Base-by-base conservation (phyloP, 2,797 vertebrate genomes). In the Arrhamphus sclerolepis region DNA sequence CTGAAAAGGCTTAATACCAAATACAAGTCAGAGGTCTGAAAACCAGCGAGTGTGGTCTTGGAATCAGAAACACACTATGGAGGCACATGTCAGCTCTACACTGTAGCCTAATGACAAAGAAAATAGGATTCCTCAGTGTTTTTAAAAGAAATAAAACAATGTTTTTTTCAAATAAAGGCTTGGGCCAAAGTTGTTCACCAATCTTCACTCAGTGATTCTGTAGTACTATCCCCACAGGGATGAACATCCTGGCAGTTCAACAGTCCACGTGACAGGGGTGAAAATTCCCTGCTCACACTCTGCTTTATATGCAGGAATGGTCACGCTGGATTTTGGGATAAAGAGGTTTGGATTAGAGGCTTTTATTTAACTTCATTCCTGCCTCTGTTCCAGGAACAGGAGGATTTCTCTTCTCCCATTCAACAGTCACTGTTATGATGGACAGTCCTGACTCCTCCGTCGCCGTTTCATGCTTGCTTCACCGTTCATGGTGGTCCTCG, bases 381-480 rank as follows among this genome's bases (percentile, higher is more conserved):
- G 67, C 61, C 77, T 80, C 73, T 60, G 60, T 61, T 72, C 70
- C 29, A 48, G 59, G 49, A 65, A 56, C 51, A 46, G 61, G 64
- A 84, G 67, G 60, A 61, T 57, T 74, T 62, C 70, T 74, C 66
- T 24, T 66, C 34, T 68, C 53, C 65, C 51, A 67, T 62, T 78
- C 39, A 68, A 58, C 54, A 49, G 48, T 73, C 56, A 49, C 41
- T 29, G 46, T 50, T 72, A 78, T 31, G 66, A 90, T 1, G 58
- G 48, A 62, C 78, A 75, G 29, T 93, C 91, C 70, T 91, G 86
- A 84, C 92, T 93, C 64, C 73, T 84, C 58, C 89, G 78, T 8
- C 82, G 80, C 1, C 85, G 86, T 69, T 93, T 93, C 18, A 79
- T 71, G 73, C 81, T 66, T 65, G 84, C 34, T 24, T 85, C 89